phyloP scores from a whole-genome alignment of 2,113 vertebrate species.

The Mesitornis unicolor region DNA sequence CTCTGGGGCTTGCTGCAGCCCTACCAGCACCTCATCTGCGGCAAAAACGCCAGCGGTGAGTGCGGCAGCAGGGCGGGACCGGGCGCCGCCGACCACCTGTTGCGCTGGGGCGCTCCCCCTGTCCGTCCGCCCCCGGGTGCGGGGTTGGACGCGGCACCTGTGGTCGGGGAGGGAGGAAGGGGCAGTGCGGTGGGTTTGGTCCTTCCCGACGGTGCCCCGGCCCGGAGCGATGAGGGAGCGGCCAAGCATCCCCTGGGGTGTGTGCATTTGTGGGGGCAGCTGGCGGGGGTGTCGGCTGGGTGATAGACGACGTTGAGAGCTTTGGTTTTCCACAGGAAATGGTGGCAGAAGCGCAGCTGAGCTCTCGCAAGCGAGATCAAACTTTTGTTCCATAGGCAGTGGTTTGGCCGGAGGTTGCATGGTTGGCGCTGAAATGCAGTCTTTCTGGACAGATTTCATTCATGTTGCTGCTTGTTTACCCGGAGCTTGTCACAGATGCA shows the following conservation, averaged over 20 bases:
- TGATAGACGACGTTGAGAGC: conserved; percentile 18
- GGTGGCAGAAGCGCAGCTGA: conserved; percentile 70
- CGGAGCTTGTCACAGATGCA: conserved; percentile 46
- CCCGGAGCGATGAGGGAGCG: neutral
- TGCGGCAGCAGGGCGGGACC: conserved; percentile 7
- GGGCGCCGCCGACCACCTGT: neutral
- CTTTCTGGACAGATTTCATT: conserved; percentile 75
- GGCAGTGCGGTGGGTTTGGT: neutral
- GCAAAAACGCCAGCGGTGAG: conserved; percentile 93
- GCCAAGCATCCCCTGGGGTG: neutral
- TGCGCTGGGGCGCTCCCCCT: neutral
- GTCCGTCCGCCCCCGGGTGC: neutral
- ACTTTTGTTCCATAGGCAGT: conserved; percentile 73
- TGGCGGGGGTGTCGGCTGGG: neutral
- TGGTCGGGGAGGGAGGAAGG: neutral
- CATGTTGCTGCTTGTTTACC: conserved; percentile 72
- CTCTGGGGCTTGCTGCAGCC: conserved; percentile 89
- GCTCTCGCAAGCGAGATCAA: conserved; percentile 69
- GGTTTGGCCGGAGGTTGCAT: conserved; percentile 70
- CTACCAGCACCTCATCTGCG: conserved; percentile 92
- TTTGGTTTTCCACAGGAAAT: conserved; percentile 73
- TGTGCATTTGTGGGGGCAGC: neutral
- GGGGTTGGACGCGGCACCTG: neutral
- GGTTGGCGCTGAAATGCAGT: conserved; percentile 68
- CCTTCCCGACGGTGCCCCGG: neutral